Percentiles rank a stretch among this genome's conserved stretches.
These are phyloP conservation scores for Amphiprion clarkii DNA, from an alignment of 2,797 vertebrate genomes.

Conservation along the genomic window DNA sequence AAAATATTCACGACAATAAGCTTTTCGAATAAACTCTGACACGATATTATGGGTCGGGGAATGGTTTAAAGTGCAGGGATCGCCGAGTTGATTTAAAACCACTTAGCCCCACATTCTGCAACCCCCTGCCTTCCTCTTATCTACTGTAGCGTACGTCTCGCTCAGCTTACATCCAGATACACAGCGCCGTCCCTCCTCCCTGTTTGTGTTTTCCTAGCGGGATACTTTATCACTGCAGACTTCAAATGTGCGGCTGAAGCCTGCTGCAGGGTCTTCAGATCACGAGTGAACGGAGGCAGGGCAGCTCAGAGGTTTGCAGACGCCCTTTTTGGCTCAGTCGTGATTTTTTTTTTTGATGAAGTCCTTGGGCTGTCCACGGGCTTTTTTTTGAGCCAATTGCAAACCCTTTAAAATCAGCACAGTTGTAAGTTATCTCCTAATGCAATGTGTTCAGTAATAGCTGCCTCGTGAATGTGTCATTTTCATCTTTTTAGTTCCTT, in stretches of 20 bases:
- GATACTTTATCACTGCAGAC: constrained; percentile 43
- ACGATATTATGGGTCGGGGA: constrained; percentile 33
- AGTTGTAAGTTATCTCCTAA: constrained; percentile 38
- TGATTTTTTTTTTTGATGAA: constrained; percentile 42
- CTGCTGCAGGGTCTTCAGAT: constrained; percentile 37
- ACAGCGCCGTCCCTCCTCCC: neutral
- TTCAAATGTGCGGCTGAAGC: constrained; percentile 46
- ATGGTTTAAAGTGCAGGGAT: constrained; percentile 30
- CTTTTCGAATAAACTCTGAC: constrained; percentile 26
- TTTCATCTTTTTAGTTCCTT: too few relatives aligned
- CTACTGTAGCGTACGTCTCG: constrained; percentile 3
- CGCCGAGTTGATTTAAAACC: constrained; percentile 45
- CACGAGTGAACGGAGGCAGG: constrained; percentile 33
- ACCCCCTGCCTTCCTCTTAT: constrained; percentile 18
- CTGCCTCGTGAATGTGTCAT: constrained; percentile 2
- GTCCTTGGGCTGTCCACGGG: constrained; percentile 25
- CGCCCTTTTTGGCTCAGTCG: constrained; percentile 38
- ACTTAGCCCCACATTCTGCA: constrained; percentile 19
- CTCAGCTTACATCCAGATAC: constrained; percentile 12
- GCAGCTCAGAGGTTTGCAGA: constrained; percentile 35
- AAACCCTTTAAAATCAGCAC: constrained; percentile 39
- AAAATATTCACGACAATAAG: constrained; percentile 28
- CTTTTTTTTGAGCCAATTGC: constrained; percentile 42
- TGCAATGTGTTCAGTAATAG: constrained; percentile 30
- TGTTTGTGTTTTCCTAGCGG: constrained; percentile 40